Base-by-base conservation (phyloP, 64 coral and sea anemone genomes). In the Acropora yongei region DNA sequence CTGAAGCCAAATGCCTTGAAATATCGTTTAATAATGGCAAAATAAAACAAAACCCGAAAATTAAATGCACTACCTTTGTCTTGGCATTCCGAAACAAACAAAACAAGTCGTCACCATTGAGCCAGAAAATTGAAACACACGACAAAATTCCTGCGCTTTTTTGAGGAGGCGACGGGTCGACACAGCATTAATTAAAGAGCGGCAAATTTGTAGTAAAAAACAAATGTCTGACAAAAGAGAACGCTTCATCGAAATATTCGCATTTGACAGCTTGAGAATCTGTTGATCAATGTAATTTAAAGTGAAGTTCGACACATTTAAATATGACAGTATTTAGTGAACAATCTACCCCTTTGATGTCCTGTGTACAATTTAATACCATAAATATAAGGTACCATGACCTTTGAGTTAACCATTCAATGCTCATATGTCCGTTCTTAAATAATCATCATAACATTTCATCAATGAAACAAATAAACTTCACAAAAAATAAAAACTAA, bases 211-310 rank as follows among this genome's bases (percentile, higher is more conserved):
- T 30, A 19, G 68, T 72, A 72, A 72, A 41, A 72, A 72, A 72
- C n/a, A n/a, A n/a, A 72, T 72, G 68, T 72, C 68, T 72, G 68
- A 72, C 68, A 72, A 41, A 72, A 72, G 68, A 72, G 68, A 72
- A 72, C 68, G 8, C 68, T 72, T 72, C 18, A 72, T 72, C 68
- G 30, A 72, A 72, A 72, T 72, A 72, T 72, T 72, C 19, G n/a
- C 30, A 72, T 6, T 41, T 63, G 58, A 63, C 58, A 63, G 58
- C 58, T 63, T 13, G 14, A 63, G 14, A 63, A 63, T 72, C 68
- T 72, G 68, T 39, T 72, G 68, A 72, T 72, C 18, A 72, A 72
- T 72, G 20, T 19, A 72, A 72, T 4, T 72, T 72, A 72, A 18
- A 19, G 68, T 41, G 68, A 72, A 5, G 68, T 72, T 72, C 68